A percentile compares a stretch with the other conserved stretches of the same genome.
Conservation (phyloP, 2,888 invertebrate genomes). For the Drosophila kuntzei region DNA sequence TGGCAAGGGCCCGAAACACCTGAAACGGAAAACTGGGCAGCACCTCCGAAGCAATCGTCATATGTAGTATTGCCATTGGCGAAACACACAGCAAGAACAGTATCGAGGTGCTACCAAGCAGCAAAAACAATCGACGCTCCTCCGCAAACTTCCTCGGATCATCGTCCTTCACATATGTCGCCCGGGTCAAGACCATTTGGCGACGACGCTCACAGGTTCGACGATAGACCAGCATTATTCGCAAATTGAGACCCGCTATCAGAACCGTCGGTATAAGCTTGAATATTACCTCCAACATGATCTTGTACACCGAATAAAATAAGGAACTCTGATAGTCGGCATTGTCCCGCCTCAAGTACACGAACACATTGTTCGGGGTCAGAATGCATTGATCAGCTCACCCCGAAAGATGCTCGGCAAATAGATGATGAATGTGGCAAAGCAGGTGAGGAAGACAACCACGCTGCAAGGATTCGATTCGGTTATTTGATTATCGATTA, state of each 20-base stretch:
- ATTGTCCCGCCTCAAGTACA: slow-evolving; percentile 88
- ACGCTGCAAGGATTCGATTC: slow-evolving; percentile 77
- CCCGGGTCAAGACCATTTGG: slow-evolving; percentile 88
- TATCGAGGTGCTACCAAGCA: slow-evolving; percentile 89
- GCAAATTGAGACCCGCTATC: slow-evolving; percentile 88
- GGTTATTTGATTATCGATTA: no score
- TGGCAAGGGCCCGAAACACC: slow-evolving; percentile 90
- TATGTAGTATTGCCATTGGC: slow-evolving; percentile 90
- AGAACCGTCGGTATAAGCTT: slow-evolving; percentile 89
- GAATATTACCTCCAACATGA: slow-evolving; percentile 88
- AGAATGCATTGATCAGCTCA: slow-evolving; percentile 87
- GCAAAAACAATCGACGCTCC: slow-evolving; percentile 88
- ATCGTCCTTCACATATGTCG: slow-evolving; percentile 87
- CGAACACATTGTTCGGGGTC: slow-evolving; percentile 86
- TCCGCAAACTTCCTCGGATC: slow-evolving; percentile 89
- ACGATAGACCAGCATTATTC: slow-evolving; percentile 89
- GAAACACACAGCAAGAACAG: slow-evolving; percentile 90
- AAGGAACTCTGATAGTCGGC: slow-evolving; percentile 86
- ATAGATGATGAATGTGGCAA: slow-evolving; percentile 89
- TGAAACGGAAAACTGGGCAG: slow-evolving; percentile 88
- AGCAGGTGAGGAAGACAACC: slow-evolving; percentile 88
- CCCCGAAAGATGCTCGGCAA: slow-evolving; percentile 89
- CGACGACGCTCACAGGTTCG: slow-evolving; percentile 88
- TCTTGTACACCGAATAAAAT: slow-evolving; percentile 88
- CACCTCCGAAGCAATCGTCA: slow-evolving; percentile 88